These are phyloP conservation scores for Ophioninae sp. DNA, from an alignment of 2,888 invertebrate species.

Conservation along the genomic window DNA sequence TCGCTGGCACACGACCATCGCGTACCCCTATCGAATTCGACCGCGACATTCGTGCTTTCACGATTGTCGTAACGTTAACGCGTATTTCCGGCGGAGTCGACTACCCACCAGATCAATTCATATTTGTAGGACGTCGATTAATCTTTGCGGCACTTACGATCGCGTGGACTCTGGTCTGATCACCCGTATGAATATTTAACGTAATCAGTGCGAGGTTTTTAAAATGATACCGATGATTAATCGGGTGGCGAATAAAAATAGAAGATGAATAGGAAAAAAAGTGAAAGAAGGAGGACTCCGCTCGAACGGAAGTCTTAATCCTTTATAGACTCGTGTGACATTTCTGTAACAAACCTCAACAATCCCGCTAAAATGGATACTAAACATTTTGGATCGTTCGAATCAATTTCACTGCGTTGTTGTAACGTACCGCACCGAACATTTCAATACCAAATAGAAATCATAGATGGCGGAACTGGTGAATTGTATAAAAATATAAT, in stretches of 20 bases:
- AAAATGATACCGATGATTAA: not conserved
- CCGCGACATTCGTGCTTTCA: conserved; percentile 12
- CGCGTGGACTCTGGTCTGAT: not conserved
- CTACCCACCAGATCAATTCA: not conserved
- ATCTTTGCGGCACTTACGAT: not conserved
- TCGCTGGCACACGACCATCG: conserved; percentile 45
- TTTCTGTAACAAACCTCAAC: too few relatives aligned
- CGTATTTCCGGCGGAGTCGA: not conserved
- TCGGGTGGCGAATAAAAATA: not conserved
- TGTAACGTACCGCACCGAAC: too few relatives aligned
- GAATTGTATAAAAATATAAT: too few relatives aligned
- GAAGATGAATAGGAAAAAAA: not conserved
- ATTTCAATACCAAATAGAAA: too few relatives aligned
- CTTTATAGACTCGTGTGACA: too few relatives aligned
- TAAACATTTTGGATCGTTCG: too few relatives aligned
- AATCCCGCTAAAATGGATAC: too few relatives aligned
- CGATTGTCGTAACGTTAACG: not conserved
- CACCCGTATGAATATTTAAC: not conserved
- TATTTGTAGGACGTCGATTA: not conserved
- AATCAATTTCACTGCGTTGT: too few relatives aligned
- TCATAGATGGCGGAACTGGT: too few relatives aligned
- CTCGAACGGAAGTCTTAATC: too few relatives aligned
- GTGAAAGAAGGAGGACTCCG: too few relatives aligned
- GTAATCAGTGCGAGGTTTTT: too few relatives aligned
- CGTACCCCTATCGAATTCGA: conserved; percentile 41